Evolutionary conservation across 2,888 invertebrate genomes (phyloP).

Genomic region (Oegoconia quadripuncta): DNA sequence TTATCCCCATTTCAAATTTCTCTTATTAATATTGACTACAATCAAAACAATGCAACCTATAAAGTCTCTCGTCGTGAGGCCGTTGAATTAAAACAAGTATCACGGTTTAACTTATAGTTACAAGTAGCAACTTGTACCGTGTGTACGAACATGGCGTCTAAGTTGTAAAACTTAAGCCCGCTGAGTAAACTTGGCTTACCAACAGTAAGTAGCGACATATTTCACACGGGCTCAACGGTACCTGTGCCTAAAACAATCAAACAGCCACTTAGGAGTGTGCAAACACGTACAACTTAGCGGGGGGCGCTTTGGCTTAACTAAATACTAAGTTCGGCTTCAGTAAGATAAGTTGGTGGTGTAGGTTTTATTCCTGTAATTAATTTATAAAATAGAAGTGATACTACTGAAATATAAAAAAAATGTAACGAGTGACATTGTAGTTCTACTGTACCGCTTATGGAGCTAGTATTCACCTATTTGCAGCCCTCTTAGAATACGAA

Average conservation of each 20-base stretch:
- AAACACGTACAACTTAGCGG: constrained; percentile 48
- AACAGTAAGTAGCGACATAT: constrained; percentile 71
- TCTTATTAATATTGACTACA: too few species aligned
- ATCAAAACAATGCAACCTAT: too few species aligned
- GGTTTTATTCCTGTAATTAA: too few species aligned
- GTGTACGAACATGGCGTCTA: constrained; percentile 30
- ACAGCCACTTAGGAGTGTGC: constrained; percentile 51
- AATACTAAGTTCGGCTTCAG: constrained; percentile 70
- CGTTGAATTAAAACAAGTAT: constrained; percentile 4
- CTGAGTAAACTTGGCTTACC: constrained; percentile 63
- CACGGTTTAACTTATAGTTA: neutral
- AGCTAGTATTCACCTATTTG: too few species aligned
- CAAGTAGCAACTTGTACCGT: too few species aligned
- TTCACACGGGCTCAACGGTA: constrained; percentile 64
- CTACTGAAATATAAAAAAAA: too few species aligned
- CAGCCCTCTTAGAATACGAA: too few species aligned
- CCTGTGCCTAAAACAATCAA: constrained; percentile 76
- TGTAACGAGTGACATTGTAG: too few species aligned
- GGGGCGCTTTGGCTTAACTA: constrained; percentile 65
- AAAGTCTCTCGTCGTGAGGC: too few species aligned
- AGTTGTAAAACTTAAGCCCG: constrained; percentile 68
- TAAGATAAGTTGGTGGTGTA: constrained; percentile 59
- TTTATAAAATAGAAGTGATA: too few species aligned
- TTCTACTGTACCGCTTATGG: too few species aligned
- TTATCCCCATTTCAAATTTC: too few species aligned